phyloP scores from a whole-genome alignment of 2,888 invertebrate species.

The Ormyrus thymus region DNA sequence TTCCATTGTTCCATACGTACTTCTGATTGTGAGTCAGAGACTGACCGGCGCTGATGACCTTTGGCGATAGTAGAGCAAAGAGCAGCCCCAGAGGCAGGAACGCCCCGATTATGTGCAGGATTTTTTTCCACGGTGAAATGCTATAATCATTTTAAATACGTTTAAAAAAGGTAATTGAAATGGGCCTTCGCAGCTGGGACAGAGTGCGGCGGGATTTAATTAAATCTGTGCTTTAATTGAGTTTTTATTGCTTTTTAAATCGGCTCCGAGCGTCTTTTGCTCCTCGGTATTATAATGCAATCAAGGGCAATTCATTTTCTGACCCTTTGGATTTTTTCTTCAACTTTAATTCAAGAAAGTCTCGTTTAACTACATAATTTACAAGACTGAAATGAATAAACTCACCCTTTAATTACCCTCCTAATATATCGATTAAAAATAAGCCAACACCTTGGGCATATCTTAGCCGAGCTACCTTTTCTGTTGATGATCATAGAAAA shows the following conservation, averaged over 20 bases:
- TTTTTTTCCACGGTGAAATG: slow-evolving; percentile 78
- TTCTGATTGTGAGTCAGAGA: neutral
- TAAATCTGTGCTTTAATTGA: no score
- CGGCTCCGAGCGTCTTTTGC: no score
- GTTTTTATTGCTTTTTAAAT: no score
- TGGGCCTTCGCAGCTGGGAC: no score
- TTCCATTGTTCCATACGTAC: slow-evolving; percentile 62
- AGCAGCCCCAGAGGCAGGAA: slow-evolving; percentile 84
- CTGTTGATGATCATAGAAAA: slow-evolving; percentile 29
- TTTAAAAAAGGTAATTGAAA: neutral
- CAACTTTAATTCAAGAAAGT: no score
- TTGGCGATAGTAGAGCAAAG: slow-evolving; percentile 81
- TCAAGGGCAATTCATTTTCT: no score
- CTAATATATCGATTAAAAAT: neutral
- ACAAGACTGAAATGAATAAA: neutral
- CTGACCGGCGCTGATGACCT: slow-evolving; percentile 51
- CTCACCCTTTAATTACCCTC: neutral
- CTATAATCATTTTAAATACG: slow-evolving; percentile 60
- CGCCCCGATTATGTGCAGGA: slow-evolving; percentile 81
- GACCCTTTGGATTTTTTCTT: no score
- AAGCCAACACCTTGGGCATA: neutral
- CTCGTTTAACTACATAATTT: no score
- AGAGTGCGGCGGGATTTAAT: no score
- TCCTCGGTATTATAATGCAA: no score
- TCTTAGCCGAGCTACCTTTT: slow-evolving; percentile 32